Conservation (phyloP, 2,888 invertebrate genomes). For the Ctena decussata region DNA sequence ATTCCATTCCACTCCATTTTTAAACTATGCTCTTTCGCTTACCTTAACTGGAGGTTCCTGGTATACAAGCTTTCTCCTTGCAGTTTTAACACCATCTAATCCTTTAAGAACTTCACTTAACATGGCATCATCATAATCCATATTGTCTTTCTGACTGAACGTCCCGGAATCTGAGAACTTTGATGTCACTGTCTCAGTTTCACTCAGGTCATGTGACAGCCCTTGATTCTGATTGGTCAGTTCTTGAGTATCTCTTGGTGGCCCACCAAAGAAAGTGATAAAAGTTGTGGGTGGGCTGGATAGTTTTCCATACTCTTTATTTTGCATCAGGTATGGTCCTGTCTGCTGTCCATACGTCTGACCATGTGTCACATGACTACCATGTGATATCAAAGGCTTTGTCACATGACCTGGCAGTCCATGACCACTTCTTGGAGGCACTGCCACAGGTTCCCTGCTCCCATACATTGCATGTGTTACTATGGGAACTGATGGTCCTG, state of each 20-base stretch:
- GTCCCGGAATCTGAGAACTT: slow-evolving; percentile 41
- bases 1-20: too few species aligned
- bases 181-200: slow-evolving; percentile 7
- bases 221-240: not conserved
- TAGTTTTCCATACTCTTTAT: slow-evolving; percentile 49
- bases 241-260: not conserved
- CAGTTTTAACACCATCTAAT: not conserved
- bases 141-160: slow-evolving; percentile 36
- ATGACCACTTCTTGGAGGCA: not conserved
- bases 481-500: slow-evolving; percentile 21
- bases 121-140: slow-evolving; percentile 33
- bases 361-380: slow-evolving; percentile 24
- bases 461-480: slow-evolving; percentile 29
- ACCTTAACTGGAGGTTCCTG: not conserved
- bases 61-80: not conserved
- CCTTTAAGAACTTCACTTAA: not conserved
- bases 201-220: not conserved
- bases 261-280: slow-evolving; percentile 15
- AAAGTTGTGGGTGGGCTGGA: slow-evolving; percentile 41
- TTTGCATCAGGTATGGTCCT: slow-evolving; percentile 51
- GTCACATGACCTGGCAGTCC: not conserved
- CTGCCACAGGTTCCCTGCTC: slow-evolving; percentile 21
- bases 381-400: slow-evolving; percentile 10
- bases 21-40: not conserved
- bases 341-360: not conserved